These are phyloP conservation scores for Saccostrea glomerata DNA, from an alignment of 1,140 invertebrate genomes.

Conservation along the genomic window DNA sequence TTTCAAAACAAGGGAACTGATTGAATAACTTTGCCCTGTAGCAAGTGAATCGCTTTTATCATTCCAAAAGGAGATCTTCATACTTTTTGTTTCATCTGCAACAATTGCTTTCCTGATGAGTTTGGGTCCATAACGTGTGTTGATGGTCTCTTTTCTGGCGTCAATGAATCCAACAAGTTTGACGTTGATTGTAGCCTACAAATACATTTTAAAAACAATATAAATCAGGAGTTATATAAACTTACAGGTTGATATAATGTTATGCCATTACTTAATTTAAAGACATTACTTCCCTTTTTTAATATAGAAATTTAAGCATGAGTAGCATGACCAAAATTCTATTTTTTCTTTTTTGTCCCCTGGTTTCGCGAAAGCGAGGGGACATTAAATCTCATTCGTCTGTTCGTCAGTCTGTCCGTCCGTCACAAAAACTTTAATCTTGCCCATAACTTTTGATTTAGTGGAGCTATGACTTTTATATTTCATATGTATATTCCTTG, in stretches of 20 bases:
- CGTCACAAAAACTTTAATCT: too few relatives aligned
- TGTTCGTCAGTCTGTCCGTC: too few relatives aligned
- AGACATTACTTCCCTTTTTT: background rate
- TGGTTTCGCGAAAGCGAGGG: too few relatives aligned
- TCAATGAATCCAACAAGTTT: conserved; percentile 12
- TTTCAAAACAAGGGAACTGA: too few relatives aligned
- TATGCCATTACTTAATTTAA: background rate
- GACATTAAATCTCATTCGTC: too few relatives aligned
- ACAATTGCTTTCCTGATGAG: background rate
- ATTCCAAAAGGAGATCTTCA: conserved; percentile 2
- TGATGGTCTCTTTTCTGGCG: too few relatives aligned
- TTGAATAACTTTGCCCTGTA: conserved; percentile 1
- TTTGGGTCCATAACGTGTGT: background rate
- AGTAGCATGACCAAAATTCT: background rate
- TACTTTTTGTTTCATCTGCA: background rate
- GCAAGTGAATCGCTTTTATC: background rate
- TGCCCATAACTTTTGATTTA: too few relatives aligned
- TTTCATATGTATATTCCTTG: too few relatives aligned
- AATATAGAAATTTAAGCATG: background rate
- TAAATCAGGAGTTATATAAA: background rate
- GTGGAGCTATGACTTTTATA: too few relatives aligned
- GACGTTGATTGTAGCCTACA: conserved; percentile 10
- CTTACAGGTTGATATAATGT: background rate
- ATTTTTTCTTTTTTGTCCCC: too few relatives aligned
- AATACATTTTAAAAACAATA: background rate